phyloP scores from a whole-genome alignment of 2,888 invertebrate genomes.

The Ectemnius cavifrons region DNA sequence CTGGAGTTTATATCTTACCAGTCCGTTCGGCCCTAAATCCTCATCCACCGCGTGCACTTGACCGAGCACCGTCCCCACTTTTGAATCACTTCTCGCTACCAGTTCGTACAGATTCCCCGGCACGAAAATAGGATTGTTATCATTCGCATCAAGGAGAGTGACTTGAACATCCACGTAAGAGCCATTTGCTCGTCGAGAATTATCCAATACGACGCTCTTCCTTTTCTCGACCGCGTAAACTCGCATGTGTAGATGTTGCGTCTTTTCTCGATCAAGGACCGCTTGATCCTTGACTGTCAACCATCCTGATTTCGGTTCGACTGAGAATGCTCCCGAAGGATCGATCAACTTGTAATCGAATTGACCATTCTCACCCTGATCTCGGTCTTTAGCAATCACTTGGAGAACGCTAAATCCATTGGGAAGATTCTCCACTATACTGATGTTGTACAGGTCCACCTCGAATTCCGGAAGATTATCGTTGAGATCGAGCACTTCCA shows the following conservation, averaged over 20 bases:
- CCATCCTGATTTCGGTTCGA: conserved; percentile 91
- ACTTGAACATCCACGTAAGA: conserved; percentile 87
- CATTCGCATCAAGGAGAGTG: conserved; percentile 92
- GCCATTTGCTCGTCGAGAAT: conserved; percentile 56
- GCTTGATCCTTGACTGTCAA: conserved; percentile 89
- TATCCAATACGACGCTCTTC: conserved; percentile 81
- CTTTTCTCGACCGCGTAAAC: conserved; percentile 89
- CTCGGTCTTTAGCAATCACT: conserved; percentile 88
- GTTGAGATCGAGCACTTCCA: conserved; percentile 88
- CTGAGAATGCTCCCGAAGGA: conserved; percentile 87
- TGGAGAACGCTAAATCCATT: conserved; percentile 86
- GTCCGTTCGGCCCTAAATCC: conserved; percentile 88
- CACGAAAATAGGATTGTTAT: conserved; percentile 92
- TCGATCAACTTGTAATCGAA: conserved; percentile 89
- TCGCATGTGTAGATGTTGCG: conserved; percentile 85
- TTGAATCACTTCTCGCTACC: conserved; percentile 83
- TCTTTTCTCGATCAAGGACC: conserved; percentile 88
- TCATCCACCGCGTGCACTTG: conserved; percentile 90
- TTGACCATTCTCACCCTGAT: conserved; percentile 91
- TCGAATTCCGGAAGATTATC: conserved; percentile 93
- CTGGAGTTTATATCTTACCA: conserved; percentile 87
- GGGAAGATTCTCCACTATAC: conserved; percentile 94
- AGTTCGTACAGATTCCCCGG: conserved; percentile 92
- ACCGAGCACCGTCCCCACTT: conserved; percentile 86
- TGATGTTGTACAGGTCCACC: conserved; percentile 93